Percentiles rank a stretch among this genome's conserved stretches.
Evolutionary conservation across 92 coral and sea anemone species (phyloP).

Genomic region (Anthopleura xanthogrammica): DNA sequence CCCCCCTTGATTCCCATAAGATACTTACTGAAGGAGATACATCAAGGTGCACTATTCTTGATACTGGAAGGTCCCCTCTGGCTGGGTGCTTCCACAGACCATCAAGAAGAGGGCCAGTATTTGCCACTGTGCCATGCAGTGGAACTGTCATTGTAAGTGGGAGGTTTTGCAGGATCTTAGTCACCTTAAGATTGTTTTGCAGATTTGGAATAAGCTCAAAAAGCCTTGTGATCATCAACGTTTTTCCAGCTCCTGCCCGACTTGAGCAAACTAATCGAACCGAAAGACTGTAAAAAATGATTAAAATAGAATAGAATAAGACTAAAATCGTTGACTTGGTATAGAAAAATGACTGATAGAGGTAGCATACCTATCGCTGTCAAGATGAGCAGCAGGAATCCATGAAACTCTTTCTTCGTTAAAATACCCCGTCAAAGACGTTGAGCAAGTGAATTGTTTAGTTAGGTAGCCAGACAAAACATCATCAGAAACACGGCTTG

Average conservation of each 20-base stretch:
- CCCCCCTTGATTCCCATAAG: background rate
- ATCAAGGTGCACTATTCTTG: conserved; percentile 82
- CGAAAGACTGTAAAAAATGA: conserved; percentile 48
- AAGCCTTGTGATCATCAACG: conserved; percentile 67
- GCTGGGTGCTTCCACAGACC: conserved; percentile 61
- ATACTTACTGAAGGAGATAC: conserved; percentile 87
- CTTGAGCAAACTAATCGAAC: conserved; percentile 72
- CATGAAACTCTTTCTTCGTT: conserved; percentile 49
- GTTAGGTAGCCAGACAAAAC: conserved; percentile 47
- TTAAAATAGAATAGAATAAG: background rate
- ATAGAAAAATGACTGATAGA: background rate
- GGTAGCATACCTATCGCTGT: conserved; percentile 44
- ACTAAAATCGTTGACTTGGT: background rate
- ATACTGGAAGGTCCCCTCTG: conserved; percentile 62
- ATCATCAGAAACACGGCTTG: conserved; percentile 49
- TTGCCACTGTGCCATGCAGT: conserved; percentile 69
- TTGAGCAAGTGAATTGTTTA: conserved; percentile 35
- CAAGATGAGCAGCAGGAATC: conserved; percentile 65
- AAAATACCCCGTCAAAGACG: conserved; percentile 41
- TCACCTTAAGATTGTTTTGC: conserved; percentile 38
- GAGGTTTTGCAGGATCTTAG: conserved; percentile 11
- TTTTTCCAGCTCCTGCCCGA: conserved; percentile 89
- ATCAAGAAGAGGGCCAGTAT: conserved; percentile 54
- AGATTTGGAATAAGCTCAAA: conserved; percentile 45
- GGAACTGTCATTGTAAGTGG: conserved; percentile 63